Percentiles rank a stretch among this genome's conserved stretches.
Conservation (phyloP, 2,113 vertebrate species). For the Tapirus terrestris region DNA sequence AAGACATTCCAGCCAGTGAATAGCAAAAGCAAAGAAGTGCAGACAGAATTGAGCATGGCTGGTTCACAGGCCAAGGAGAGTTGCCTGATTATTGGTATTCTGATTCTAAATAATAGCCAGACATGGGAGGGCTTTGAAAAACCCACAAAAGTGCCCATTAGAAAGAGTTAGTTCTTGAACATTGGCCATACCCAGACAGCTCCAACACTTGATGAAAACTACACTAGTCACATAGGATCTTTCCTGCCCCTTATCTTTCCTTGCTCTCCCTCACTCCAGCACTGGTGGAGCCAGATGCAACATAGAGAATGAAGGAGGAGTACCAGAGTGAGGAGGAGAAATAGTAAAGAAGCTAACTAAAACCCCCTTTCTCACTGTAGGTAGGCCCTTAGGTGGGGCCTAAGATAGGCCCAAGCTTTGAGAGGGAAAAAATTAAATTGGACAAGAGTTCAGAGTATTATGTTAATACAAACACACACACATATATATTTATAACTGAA, state of each 20-base stretch:
- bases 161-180: not conserved
- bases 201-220: not conserved
- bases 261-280: not conserved
- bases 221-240: not conserved
- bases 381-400: too few species aligned
- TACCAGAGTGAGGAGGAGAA: not conserved
- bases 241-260: not conserved
- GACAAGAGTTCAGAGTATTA: not conserved
- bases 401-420: not conserved
- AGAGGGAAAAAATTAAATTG: not conserved
- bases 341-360: not conserved
- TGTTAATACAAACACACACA: not conserved
- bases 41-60: not conserved
- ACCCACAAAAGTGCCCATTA: not conserved
- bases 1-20: not conserved
- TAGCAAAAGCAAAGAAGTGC: too few species aligned
- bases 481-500: not conserved
- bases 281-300: not conserved
- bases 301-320: not conserved
- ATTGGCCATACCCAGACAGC: not conserved
- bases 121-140: not conserved
- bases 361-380: not conserved
- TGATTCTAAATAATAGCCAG: not conserved
- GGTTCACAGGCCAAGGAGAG: not conserved
- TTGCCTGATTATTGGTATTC: not conserved